Base-by-base conservation (phyloP, 2,113 vertebrate species). In the Cynoglossus semilaevis region DNA sequence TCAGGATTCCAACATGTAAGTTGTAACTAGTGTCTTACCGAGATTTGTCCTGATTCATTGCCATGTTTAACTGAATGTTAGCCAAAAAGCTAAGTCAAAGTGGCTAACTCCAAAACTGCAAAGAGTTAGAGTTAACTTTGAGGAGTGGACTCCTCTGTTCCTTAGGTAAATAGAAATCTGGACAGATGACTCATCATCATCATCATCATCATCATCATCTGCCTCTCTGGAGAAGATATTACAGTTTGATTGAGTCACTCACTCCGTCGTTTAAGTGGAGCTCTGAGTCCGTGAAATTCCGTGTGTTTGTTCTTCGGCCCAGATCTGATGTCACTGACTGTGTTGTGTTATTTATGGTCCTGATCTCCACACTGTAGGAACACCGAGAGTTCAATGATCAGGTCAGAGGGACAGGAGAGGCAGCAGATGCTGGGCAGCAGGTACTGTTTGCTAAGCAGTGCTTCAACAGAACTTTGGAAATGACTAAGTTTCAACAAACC, bases 221-320 rank as follows among this genome's bases (percentile, higher is more conserved):
- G 40, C 58, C 29, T 48, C 48, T 73, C 81, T 78, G 79, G 77
- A 76, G 71, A 80, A 82, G 66, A 77, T 77, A 80, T 85, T 77
- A 81, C 15, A 18, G 45, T 11, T 16, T 34, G 45, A 51, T 66
- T 49, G 58, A 67, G 59, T 67, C 51, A 46, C 37, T 55, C 13
- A 77, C 70, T 81, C 66, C 73, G 71, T 29, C 3, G 22, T 29
- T 29, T 29, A 79, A 56, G 71, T 65, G 63, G 11, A 62, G 54
- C 35, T 74, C 51, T 22, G 43, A 72, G 61, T 72, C 57, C 47
- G 37, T 38, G 46, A 51, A 40, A 15, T 64, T 61, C 29, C 13
- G 38, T 46, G 49, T 67, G 70, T 77, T 75, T 79, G 80, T 80
- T 81, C 78, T 67, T 63, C 62, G 49, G 73, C 69, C 76, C 60